Evolutionary conservation across 23 tunicate genomes (phyloP).

Genomic region (Styela plicata): DNA sequence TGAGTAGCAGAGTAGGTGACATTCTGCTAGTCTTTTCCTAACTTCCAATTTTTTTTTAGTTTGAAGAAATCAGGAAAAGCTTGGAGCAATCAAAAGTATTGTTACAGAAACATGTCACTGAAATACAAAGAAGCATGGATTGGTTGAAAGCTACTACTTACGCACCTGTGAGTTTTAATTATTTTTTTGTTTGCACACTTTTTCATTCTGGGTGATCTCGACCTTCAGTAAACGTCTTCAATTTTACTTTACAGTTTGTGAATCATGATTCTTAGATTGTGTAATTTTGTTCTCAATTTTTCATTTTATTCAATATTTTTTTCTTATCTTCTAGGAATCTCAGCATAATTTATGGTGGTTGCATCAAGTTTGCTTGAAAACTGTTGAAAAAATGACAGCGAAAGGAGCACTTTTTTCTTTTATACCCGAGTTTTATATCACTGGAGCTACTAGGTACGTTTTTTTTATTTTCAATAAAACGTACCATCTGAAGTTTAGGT

Average conservation of each 20-base stretch:
- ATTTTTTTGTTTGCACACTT: too few relatives aligned
- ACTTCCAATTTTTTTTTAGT: constrained; percentile 27
- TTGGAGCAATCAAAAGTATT: constrained; percentile 62
- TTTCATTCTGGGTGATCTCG: too few relatives aligned
- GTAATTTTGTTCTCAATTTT: not conserved
- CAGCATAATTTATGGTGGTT: constrained; percentile 91
- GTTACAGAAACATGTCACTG: constrained; percentile 72
- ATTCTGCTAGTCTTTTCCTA: too few relatives aligned
- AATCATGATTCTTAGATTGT: too few relatives aligned
- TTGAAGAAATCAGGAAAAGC: constrained; percentile 55
- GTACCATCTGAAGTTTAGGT: too few relatives aligned
- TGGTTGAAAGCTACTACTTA: constrained; percentile 89
- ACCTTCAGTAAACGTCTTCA: too few relatives aligned
- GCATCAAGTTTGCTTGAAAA: constrained; percentile 56
- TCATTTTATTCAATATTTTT: not conserved
- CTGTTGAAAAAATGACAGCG: constrained; percentile 59
- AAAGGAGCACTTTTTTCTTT: constrained; percentile 79
- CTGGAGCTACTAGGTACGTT: constrained; percentile 70
- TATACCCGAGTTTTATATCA: constrained; percentile 90
- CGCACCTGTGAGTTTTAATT: constrained; percentile 74
- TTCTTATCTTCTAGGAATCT: constrained; percentile 47
- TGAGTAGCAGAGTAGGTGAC: too few relatives aligned
- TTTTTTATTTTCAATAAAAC: too few relatives aligned
- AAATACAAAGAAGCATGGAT: constrained; percentile 63
- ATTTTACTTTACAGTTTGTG: too few relatives aligned